These are phyloP conservation scores for Protomyctophum bolini DNA, from an alignment of 2,113 vertebrate genomes.

Conservation along the genomic window DNA sequence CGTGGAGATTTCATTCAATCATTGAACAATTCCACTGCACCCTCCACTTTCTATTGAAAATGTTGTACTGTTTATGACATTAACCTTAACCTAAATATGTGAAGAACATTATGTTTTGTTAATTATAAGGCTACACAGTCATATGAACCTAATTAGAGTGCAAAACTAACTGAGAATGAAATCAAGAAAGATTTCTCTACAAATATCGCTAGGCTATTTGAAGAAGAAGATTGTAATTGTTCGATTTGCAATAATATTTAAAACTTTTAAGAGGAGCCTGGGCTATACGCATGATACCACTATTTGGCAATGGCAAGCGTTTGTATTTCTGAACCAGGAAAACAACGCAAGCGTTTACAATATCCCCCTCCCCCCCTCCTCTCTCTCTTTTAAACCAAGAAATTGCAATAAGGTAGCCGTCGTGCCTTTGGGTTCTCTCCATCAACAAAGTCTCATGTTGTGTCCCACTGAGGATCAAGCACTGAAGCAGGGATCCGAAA, in stretches of 20 bases:
- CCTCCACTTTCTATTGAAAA: conserved; percentile 40
- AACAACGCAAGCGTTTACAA: not conserved
- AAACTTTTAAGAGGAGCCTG: not conserved
- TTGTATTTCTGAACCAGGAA: not conserved
- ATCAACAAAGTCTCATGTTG: conserved; percentile 67
- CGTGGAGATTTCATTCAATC: conserved; percentile 86
- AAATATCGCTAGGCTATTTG: conserved; percentile 46
- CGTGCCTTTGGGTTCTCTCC: conserved; percentile 13
- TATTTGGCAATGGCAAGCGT: too few relatives aligned
- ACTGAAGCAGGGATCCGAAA: conserved; percentile 30
- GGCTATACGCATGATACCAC: not conserved
- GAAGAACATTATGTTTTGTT: not conserved
- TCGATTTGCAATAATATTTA: not conserved
- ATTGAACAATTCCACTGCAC: conserved; percentile 69
- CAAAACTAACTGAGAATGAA: not conserved
- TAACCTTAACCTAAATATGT: conserved; percentile 8
- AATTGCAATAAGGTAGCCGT: conserved; percentile 4
- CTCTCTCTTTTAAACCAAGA: conserved; percentile 5
- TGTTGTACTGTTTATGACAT: conserved; percentile 42
- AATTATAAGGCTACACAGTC: not conserved
- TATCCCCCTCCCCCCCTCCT: too few relatives aligned
- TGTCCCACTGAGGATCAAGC: conserved; percentile 75
- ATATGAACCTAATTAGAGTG: conserved; percentile 18
- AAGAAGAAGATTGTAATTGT: conserved; percentile 25
- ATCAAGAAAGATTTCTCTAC: conserved; percentile 21